phyloP scores from a whole-genome alignment of 2,888 invertebrate species.

The Hirtodrosophila confusa region DNA sequence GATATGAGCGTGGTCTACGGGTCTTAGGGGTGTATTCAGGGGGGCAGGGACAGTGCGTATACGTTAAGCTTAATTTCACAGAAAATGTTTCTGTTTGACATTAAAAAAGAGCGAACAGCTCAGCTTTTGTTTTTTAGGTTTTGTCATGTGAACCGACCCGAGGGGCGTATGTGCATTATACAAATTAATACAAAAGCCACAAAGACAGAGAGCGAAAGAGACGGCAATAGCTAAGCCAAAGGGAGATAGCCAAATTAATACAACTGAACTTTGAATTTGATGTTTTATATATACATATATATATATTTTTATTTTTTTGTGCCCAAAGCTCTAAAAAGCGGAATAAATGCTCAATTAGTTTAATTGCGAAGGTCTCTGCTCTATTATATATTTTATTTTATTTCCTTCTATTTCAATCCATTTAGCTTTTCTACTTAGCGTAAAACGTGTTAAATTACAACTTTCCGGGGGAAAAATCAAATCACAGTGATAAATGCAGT shows the following conservation, averaged over 20 bases:
- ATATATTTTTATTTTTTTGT: constrained; percentile 15
- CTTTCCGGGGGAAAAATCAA: constrained; percentile 1
- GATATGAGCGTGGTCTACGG: constrained; percentile 8
- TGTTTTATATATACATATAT: not conserved
- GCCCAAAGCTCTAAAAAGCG: constrained; percentile 24
- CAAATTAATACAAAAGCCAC: constrained; percentile 60
- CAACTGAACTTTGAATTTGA: constrained; percentile 49
- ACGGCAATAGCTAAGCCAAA: not conserved
- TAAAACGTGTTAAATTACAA: constrained; percentile 43
- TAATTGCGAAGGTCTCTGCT: constrained; percentile 25
- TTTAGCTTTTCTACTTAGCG: constrained; percentile 12
- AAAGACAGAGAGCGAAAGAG: not conserved
- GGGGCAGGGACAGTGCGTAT: constrained; percentile 22
- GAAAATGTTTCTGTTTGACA: constrained; percentile 45
- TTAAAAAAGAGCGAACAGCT: constrained; percentile 35
- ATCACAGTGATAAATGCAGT: constrained; percentile 14
- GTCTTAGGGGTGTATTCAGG: not conserved
- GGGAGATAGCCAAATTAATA: constrained; percentile 31
- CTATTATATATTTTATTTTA: constrained; percentile 18
- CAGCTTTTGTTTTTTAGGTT: constrained; percentile 22
- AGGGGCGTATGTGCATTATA: constrained; percentile 55
- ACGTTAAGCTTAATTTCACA: constrained; percentile 51
- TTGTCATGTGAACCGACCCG: constrained; percentile 52
- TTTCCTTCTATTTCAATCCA: not conserved
- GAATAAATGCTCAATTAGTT: constrained; percentile 50